Evolutionary conservation across 2,888 invertebrate genomes (phyloP), one percentile per base, ranked within the genome.

Genomic region (Agrotis ipsilon): DNA sequence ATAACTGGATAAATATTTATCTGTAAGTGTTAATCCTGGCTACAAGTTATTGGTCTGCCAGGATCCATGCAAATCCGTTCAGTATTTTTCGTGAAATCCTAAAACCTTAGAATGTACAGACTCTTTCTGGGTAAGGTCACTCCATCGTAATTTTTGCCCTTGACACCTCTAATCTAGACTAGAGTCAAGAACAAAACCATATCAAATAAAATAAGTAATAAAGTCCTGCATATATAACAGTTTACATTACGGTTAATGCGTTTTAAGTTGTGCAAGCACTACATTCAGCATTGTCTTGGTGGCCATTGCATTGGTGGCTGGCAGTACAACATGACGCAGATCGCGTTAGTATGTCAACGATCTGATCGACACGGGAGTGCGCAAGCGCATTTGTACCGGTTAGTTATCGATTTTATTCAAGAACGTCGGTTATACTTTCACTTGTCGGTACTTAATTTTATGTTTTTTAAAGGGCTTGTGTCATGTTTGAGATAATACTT

Each of bases 341-440:
- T 54, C 46, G 66, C 80, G 63, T 84, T 80, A 84, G 86, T 87
- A 62, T 88, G 86, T 84, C 87, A 86, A 79, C 60, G 74, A 72
- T 78, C 81, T 58, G 74, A 72, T 78, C 81, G 68, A 75, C 57
- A 46, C 68, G 57, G 61, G 62, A 68, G 60, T 73, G 61, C 51
- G 68, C 55, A 55, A 43, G 45, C 61, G 58, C 68, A 59, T 32
- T 16, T 3, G 39, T 81, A 83, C 83, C 82, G 81, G 86, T 85
- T 82, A 66, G 84, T 86, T 88, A 86, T 88, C 83, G 82, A 77
- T 87, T 88, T 89, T 86, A 87, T 89, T 87, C 78, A 86, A 80
- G 67, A 85, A 79, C 80, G 84, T 82, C 84, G 75, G 78, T 75
- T 79, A 75, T 87, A 87, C 92, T 92, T 92, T 92, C 92, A 89